These are phyloP conservation scores for Agriopis aurantiaria DNA, from an alignment of 2,888 invertebrate genomes.

Conservation along the genomic window DNA sequence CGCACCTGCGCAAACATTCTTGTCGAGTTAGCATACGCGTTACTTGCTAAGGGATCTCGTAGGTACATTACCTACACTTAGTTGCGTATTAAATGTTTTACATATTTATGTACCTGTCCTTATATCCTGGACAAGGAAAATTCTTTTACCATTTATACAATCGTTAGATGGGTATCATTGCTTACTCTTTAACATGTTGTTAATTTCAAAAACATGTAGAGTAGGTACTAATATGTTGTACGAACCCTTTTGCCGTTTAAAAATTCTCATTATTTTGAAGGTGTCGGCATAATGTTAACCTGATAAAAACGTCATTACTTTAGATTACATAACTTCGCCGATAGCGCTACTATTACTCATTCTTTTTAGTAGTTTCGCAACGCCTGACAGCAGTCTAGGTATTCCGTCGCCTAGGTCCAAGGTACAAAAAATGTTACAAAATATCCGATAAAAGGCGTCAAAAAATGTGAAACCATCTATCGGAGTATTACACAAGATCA, in stretches of 20 bases:
- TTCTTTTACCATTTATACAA: constrained; percentile 1
- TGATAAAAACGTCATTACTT: constrained; percentile 23
- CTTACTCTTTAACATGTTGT: background rate
- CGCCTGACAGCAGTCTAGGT: constrained; percentile 21
- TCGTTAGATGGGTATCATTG: constrained; percentile 8
- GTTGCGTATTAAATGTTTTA: constrained; percentile 19
- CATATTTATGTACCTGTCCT: constrained; percentile 19
- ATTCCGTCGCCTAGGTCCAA: constrained; percentile 43
- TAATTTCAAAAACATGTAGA: too few relatives aligned
- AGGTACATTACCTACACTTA: constrained; percentile 23
- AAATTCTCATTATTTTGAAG: constrained; percentile 6
- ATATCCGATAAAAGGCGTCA: constrained; percentile 51
- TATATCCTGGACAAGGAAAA: constrained; percentile 19
- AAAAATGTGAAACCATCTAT: constrained; percentile 58
- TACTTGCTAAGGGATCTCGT: constrained; percentile 56
- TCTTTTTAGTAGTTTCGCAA: constrained; percentile 32
- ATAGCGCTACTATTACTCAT: constrained; percentile 30
- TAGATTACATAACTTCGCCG: constrained; percentile 24
- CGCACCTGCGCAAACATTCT: constrained; percentile 83
- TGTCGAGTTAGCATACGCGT: constrained; percentile 69
- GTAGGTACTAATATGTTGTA: background rate
- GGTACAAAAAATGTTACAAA: constrained; percentile 47
- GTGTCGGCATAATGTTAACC: constrained; percentile 8
- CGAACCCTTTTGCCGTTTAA: background rate
- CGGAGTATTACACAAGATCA: constrained; percentile 61